Base-by-base conservation (phyloP, 2,113 vertebrate genomes). In the Tychaedon coryphoeus region DNA sequence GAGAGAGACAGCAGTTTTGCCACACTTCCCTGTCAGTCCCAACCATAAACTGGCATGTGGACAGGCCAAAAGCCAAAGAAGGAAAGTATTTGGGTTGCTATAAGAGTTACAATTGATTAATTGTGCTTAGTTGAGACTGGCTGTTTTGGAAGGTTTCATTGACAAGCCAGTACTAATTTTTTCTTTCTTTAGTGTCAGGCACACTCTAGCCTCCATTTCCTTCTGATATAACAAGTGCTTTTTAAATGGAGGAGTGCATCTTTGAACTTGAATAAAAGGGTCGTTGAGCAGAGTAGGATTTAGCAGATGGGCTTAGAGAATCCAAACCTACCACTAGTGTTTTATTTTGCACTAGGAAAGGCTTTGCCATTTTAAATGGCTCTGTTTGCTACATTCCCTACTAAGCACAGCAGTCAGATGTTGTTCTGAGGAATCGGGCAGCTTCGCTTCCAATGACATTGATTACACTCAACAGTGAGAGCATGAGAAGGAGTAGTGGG, bases 221-320 rank as follows among this genome's bases (percentile, higher is more conserved):
- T 97, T 97, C 82, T 92, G 90, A 90, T 91, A 74, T 3, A 73
- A 72, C 60, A 88, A 88, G 48, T 66, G 38, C 47, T 86, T 22
- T 95, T 92, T 95, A 97, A 88, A 96, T 92, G 97, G 94, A 93
- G 19, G 33, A 96, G 78, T 95, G 95, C 88, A 91, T 97, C 88
- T 72, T 88, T 97, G 94, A 97, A 95, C 93, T 97, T 76, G 40
- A 92, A 92, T 84, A 85, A 96, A 86, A 82, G 28, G 34, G 80
- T 95, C 75, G 75, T 95, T 92, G 70, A 89, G 88, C 87, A 93
- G 75, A 19, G 12, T 19, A 73, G 83, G 94, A 93, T 93, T 86
- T 93, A 96, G 95, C 95, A 96, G 97, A 96, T 95, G 81, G 95
- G 53, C 36, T 96, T 97, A 94, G 92, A 93, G 75, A 90, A 80